These are phyloP conservation scores for Trinectes maculatus DNA, from an alignment of 2,113 vertebrate species.

Conservation along the genomic window DNA sequence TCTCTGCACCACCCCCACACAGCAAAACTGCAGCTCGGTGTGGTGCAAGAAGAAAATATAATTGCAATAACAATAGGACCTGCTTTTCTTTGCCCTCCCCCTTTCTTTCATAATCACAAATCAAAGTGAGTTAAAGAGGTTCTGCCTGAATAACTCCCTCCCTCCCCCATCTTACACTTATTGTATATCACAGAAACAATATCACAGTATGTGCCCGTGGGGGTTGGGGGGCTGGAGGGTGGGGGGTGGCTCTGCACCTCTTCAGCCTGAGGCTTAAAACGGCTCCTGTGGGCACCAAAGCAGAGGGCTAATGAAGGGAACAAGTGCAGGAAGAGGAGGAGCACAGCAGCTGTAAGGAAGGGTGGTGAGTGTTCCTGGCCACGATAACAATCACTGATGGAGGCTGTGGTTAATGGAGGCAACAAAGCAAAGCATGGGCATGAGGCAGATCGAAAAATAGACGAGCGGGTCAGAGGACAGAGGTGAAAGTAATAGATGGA, in stretches of 20 bases:
- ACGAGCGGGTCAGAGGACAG: too few relatives aligned
- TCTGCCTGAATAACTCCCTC: constrained; percentile 7
- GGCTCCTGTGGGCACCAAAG: constrained; percentile 37
- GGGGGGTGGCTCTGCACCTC: constrained; percentile 15
- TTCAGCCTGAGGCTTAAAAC: constrained; percentile 16
- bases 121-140: constrained; percentile 42
- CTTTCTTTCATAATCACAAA: constrained; percentile 34
- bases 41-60: constrained; percentile 57
- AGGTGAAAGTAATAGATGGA: not conserved
- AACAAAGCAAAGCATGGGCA: not conserved
- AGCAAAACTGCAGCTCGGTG: constrained; percentile 32
- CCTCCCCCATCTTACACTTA: not conserved
- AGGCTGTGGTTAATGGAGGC: constrained; percentile 4
- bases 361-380: constrained; percentile 20
- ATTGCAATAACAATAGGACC: constrained; percentile 54
- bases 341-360: not conserved
- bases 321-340: constrained; percentile 35
- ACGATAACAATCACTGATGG: constrained; percentile 9
- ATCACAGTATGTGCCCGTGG: not conserved
- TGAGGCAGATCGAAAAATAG: not conserved
- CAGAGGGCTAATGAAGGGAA: constrained; percentile 27
- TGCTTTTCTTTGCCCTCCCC: constrained; percentile 40
- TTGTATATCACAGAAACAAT: not conserved
- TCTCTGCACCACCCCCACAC: not conserved
- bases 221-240: not conserved